Percentiles rank a stretch among this genome's conserved stretches.
Evolutionary conservation across 1,140 invertebrate genomes (phyloP).

Genomic region (Metaphire vulgaris): DNA sequence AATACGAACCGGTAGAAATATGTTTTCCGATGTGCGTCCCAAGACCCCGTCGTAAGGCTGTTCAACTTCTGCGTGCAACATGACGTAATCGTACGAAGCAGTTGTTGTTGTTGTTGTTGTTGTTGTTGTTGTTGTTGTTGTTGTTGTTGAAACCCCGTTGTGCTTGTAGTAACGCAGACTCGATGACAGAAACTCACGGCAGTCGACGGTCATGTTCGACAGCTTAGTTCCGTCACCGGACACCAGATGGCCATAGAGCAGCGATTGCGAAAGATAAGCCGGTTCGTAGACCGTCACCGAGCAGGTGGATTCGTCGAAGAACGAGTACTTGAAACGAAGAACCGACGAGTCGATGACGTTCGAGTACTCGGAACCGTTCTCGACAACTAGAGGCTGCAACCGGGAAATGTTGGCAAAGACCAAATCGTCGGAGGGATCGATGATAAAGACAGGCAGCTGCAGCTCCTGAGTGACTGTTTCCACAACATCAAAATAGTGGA

Average conservation of each 20-base stretch:
- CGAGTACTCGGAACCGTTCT: conserved; percentile 41
- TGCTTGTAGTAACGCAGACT: conserved; percentile 44
- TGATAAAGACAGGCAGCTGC: not conserved
- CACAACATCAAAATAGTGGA: conserved; percentile 38
- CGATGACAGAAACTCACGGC: conserved; percentile 29
- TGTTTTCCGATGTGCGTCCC: conserved; percentile 33
- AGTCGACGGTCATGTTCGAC: conserved; percentile 40
- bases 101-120: too few relatives aligned
- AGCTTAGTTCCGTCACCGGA: conserved; percentile 34
- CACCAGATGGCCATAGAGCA: conserved; percentile 44
- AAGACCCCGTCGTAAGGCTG: conserved; percentile 32
- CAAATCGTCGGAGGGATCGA: not conserved
- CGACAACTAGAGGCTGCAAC: conserved; percentile 39
- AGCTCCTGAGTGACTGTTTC: not conserved
- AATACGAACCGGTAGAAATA: conserved; percentile 46
- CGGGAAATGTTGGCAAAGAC: conserved; percentile 31
- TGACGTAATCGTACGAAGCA: conserved; percentile 48
- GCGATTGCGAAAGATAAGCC: conserved; percentile 37
- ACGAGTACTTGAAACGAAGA: conserved; percentile 41
- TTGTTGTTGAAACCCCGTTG: conserved; percentile 38
- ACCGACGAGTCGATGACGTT: conserved; percentile 45
- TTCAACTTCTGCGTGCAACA: conserved; percentile 44
- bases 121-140: too few relatives aligned
- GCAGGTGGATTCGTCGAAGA: conserved; percentile 42
- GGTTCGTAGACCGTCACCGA: conserved; percentile 40